A percentile compares a stretch with the other conserved stretches of the same genome.
Conservation (phyloP, 2,888 invertebrate genomes). For the Choreutis nemorana region DNA sequence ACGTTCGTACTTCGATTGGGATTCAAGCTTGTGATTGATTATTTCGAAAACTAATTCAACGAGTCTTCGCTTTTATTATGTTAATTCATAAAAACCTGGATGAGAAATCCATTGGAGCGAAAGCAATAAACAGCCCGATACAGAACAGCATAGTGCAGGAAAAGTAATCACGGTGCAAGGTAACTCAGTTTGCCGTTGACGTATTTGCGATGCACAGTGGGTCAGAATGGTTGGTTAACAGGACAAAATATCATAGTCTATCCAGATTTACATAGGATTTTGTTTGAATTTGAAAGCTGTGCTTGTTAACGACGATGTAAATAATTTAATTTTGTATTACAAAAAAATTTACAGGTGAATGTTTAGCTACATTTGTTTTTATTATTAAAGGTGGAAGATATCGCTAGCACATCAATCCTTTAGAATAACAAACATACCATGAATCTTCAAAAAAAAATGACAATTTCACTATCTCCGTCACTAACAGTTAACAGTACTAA, state of each 20-base stretch:
- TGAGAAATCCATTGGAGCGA: conserved; percentile 17
- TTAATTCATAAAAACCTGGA: conserved; percentile 9
- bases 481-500: no score
- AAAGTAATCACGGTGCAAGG: conserved; percentile 33
- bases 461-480: no score
- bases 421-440: no score
- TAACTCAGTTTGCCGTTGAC: conserved; percentile 32
- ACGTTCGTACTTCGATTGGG: no score
- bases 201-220: conserved; percentile 15
- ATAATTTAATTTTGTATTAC: not conserved
- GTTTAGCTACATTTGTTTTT: conserved; percentile 3
- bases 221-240: conserved; percentile 1
- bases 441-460: no score
- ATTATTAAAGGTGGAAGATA: no score
- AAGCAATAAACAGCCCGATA: conserved; percentile 21
- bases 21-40: no score
- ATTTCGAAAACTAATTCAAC: no score
- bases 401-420: no score
- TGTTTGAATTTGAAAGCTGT: not conserved
- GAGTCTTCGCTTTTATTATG: no score
- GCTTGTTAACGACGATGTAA: not conserved
- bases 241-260: not conserved
- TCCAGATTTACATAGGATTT: not conserved
- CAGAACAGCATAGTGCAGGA: conserved; percentile 24
- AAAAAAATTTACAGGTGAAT: not conserved